These are phyloP conservation scores for Barnardius zonarius DNA, from an alignment of 2,113 vertebrate species.

Conservation along the genomic window DNA sequence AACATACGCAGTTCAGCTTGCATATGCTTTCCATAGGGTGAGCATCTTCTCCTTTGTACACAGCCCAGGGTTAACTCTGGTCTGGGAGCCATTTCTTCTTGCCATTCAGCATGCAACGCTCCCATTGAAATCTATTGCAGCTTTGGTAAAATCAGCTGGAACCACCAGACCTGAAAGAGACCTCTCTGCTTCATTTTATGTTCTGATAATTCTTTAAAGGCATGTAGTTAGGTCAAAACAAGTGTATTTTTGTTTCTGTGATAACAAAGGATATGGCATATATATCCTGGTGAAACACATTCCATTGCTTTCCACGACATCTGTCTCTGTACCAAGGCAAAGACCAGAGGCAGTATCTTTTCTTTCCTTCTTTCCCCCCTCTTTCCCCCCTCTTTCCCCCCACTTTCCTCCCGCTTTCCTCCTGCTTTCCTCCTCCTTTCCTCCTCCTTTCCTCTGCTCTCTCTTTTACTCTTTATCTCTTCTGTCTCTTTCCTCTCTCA, in stretches of 20 bases:
- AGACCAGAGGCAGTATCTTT: not conserved
- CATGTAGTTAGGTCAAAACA: not conserved
- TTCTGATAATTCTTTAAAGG: conserved; percentile 33
- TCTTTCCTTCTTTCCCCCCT: not conserved
- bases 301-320: not conserved
- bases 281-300: not conserved
- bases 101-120: not conserved
- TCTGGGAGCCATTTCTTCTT: not conserved
- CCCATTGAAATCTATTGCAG: not conserved
- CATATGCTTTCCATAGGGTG: not conserved
- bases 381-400: not conserved
- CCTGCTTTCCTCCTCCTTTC: not conserved
- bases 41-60: not conserved
- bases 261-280: not conserved
- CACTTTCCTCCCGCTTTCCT: not conserved
- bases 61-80: not conserved
- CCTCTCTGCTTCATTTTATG: not conserved
- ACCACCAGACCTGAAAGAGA: not conserved
- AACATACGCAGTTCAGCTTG: conserved; percentile 6
- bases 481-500: not conserved
- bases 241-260: not conserved
- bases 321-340: not conserved
- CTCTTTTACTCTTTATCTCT: not conserved
- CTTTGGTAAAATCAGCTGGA: conserved; percentile 24
- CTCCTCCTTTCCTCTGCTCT: not conserved